Evolutionary conservation across 1,140 invertebrate genomes (phyloP), one percentile per base, ranked within the genome.

Genomic region (Saccostrea cuccullata): DNA sequence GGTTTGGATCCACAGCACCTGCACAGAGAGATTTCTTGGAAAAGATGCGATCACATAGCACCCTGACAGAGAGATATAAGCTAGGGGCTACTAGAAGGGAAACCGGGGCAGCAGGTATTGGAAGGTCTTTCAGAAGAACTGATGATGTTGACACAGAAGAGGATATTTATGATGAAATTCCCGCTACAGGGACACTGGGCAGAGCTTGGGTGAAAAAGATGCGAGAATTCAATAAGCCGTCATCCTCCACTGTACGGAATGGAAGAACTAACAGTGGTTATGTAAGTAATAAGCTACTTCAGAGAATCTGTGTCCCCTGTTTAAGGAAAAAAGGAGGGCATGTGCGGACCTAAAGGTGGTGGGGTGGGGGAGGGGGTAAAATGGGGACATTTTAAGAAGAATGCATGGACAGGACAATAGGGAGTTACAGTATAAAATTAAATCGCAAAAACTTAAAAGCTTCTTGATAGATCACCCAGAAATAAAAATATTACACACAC

Each of bases 141-240:
- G 67, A 77, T n/a, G 11, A 55, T 55, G 73, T 23, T 9, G 13
- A 55, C 17, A n/a, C 13, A n/a, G 26, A 56, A 3, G 70, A 82
- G 4, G 86, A 87, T 9, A 64, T 87, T 55, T 87, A 87, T 64
- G 86, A 87, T 67, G 82, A 82, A 70, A 83, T 87, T 55, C 86
- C 86, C 8, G 70, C 23, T 36, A 55, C 77, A 15, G 86, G 86
- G 11, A 87, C 82, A n/a, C 20, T 87, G 40, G 77, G 82, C 30
- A 30, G 82, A 64, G 55, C 36, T 11, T 87, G 26, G 12, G 58
- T 26, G 9, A 87, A 83, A 55, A 87, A 56, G 47, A 36, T 73
- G 73, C 26, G 26, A 15, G 3, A 64, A 4, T 64, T 20, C n/a
- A n/a, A 20, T 64, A 1, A 64, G n/a, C 5, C 17, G n/a, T 20